Evolutionary conservation across 2,113 vertebrate genomes (phyloP).

Genomic region (Sebastes schlegelii): DNA sequence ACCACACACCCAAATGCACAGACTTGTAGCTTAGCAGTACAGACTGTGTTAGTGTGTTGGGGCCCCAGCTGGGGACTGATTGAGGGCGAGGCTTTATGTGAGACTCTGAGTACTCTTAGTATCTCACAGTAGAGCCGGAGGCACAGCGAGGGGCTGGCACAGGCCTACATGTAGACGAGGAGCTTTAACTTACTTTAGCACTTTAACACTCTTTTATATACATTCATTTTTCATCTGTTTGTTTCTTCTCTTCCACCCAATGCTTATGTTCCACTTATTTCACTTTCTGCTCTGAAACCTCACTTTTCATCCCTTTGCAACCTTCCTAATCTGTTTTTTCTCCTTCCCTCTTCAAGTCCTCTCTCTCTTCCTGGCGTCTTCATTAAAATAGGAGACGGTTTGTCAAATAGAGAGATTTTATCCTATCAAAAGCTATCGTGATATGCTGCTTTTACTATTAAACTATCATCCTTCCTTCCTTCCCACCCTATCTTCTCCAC

Average conservation of each 20-base stretch:
- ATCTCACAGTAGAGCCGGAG: constrained; percentile 62
- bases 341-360: constrained; percentile 16
- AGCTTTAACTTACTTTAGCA: constrained; percentile 40
- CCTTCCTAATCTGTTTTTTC: neutral
- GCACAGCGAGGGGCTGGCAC: constrained; percentile 72
- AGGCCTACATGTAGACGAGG: constrained; percentile 32
- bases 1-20: constrained; percentile 56
- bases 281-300: constrained; percentile 44
- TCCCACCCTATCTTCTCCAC: neutral
- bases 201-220: constrained; percentile 32
- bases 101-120: constrained; percentile 38
- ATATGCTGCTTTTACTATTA: neutral
- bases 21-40: constrained; percentile 41
- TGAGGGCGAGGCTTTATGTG: constrained; percentile 54
- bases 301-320: constrained; percentile 10
- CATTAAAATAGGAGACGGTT: neutral
- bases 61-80: constrained; percentile 61
- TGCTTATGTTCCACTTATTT: constrained; percentile 24
- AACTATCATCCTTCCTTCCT: neutral
- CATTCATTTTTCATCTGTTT: constrained; percentile 45
- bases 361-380: neutral
- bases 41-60: constrained; percentile 37
- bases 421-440: neutral
- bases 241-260: constrained; percentile 24
- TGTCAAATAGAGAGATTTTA: neutral